These are phyloP conservation scores for Phenganax stokvisi DNA, from an alignment of 92 coral and sea anemone species.

Conservation along the genomic window DNA sequence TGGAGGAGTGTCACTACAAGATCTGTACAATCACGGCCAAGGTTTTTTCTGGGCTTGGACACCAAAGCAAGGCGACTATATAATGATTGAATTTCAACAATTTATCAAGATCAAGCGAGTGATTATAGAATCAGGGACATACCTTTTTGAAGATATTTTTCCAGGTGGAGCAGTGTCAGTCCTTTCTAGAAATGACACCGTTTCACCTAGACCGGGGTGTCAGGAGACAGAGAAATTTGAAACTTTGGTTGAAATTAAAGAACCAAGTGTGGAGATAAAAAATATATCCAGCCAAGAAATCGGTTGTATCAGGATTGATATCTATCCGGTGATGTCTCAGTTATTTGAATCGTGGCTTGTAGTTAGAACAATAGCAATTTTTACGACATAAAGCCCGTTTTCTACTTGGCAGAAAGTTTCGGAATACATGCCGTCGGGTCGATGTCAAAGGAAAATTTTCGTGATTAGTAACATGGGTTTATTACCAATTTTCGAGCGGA, in stretches of 20 bases:
- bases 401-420: too few relatives aligned
- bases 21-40: slow-evolving; percentile 34
- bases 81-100: slow-evolving; percentile 39
- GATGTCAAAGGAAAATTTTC: too few relatives aligned
- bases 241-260: slow-evolving; percentile 30
- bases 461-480: too few relatives aligned
- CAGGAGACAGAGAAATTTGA: slow-evolving; percentile 35
- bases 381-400: slow-evolving; percentile 10
- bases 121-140: slow-evolving; percentile 43
- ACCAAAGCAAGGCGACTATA: slow-evolving; percentile 38
- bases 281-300: slow-evolving; percentile 13
- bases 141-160: slow-evolving; percentile 39
- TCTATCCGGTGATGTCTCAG: neutral
- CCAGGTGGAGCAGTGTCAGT: slow-evolving; percentile 24
- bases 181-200: neutral
- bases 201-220: neutral
- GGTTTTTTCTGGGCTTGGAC: slow-evolving; percentile 45
- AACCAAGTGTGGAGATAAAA: slow-evolving; percentile 30
- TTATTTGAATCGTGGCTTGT: slow-evolving; percentile 39
- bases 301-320: slow-evolving; percentile 40
- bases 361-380: slow-evolving; percentile 52
- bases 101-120: slow-evolving; percentile 38
- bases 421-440: too few relatives aligned
- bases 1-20: slow-evolving; percentile 31
- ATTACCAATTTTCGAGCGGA: too few relatives aligned